A percentile compares a stretch with the other conserved stretches of the same genome.
These are phyloP conservation scores for Pseudocheirus occidentalis DNA, from an alignment of 2,797 vertebrate species.

Conservation along the genomic window DNA sequence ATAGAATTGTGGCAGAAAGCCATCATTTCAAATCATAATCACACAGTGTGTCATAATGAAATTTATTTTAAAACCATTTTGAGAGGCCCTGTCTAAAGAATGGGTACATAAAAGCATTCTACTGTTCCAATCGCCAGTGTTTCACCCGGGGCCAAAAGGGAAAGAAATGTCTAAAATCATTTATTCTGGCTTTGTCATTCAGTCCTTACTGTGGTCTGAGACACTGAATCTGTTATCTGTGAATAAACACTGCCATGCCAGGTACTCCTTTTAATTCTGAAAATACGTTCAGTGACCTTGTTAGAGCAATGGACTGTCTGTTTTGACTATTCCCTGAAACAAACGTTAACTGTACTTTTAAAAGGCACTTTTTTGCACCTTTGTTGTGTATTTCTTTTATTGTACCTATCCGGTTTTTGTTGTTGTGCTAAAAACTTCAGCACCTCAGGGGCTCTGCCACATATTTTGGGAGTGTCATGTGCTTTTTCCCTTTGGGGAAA, in stretches of 20 bases:
- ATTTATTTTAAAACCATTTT: slow-evolving; percentile 63
- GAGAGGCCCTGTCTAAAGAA: slow-evolving; percentile 68
- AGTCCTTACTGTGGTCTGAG: slow-evolving; percentile 69
- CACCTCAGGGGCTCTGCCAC: slow-evolving; percentile 86
- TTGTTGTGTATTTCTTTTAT: slow-evolving; percentile 75
- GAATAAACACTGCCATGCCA: slow-evolving; percentile 80
- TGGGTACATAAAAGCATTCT: slow-evolving; percentile 54
- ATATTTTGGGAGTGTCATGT: slow-evolving; percentile 76
- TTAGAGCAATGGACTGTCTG: slow-evolving; percentile 66
- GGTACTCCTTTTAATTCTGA: slow-evolving; percentile 74
- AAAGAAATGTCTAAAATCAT: slow-evolving; percentile 57
- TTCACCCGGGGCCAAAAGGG: slow-evolving; percentile 69
- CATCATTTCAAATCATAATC: slow-evolving; percentile 77
- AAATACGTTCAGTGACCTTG: slow-evolving; percentile 54
- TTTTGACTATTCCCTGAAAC: slow-evolving; percentile 77
- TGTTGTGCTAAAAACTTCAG: slow-evolving; percentile 81
- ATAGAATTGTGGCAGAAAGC: slow-evolving; percentile 80
- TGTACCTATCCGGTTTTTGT: slow-evolving; percentile 68
- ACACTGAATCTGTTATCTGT: slow-evolving; percentile 76
- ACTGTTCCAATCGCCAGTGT: slow-evolving; percentile 72
- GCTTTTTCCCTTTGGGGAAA: slow-evolving; percentile 80
- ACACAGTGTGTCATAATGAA: slow-evolving; percentile 75
- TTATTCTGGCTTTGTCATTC: neutral
- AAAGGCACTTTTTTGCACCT: slow-evolving; percentile 83
- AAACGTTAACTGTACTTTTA: slow-evolving; percentile 60